Evolutionary conservation across 2,113 vertebrate genomes (phyloP), one percentile per base, ranked within the genome.

Genomic region (Lophochroa leadbeateri): DNA sequence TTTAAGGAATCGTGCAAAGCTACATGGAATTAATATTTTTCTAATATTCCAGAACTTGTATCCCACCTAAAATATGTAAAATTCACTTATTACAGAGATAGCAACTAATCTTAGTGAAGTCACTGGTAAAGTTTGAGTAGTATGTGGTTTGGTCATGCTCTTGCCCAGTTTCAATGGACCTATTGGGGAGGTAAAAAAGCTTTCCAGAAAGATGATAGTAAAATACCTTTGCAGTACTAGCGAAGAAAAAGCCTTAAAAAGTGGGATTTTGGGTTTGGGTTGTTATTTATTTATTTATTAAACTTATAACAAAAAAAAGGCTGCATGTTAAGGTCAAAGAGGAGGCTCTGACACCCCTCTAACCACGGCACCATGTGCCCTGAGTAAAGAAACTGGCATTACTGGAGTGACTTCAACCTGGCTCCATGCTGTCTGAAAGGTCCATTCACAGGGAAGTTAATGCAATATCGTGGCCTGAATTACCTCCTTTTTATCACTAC

Each of bases 401-500:
- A 80, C 79, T 93, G 83, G 72, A 82, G 81, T 71, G 74, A 76
- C 81, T 95, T 86, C 82, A 84, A 1, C 74, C 61, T 0, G 69
- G 95, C 91, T 96, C 95, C 93, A 0, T 1, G 0, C 86, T 96
- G 95, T 93, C 95, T 96, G 95, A 70, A 86, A 94, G 85, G 90
- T 88, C 83, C 77, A 65, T 91, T 92, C 94, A 87, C 52, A 72
- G 83, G 25, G 52, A 96, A 94, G 82, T 95, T 90, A 96, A 94
- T 95, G 83, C 82, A 96, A 4, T 39, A 57, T 82, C 94, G 96
- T 93, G 86, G 86, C 80, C 80, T 96, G 90, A 94, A 93, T 96
- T 92, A 75, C 92, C 83, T 91, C 86, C 77, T 92, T 96, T 96
- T 96, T 86, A 95, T 94, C 95, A 94, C 94, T 88, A 82, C 86